Conservation (phyloP, 2,797 vertebrate species). For the Hipposideros larvatus region DNA sequence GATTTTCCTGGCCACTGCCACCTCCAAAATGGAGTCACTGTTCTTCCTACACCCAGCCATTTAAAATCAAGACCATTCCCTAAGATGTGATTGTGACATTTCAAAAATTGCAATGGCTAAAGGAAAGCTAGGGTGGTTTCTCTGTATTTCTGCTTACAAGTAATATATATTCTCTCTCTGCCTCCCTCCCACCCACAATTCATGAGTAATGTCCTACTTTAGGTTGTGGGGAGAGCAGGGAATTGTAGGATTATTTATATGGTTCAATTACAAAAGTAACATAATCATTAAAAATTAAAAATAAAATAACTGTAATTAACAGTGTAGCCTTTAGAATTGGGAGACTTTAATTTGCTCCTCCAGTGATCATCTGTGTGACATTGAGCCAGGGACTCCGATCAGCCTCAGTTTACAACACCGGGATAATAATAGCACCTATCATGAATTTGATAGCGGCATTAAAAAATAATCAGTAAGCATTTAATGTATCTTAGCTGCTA, state of each 20-base stretch:
- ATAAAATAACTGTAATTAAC: background rate
- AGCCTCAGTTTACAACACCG: background rate
- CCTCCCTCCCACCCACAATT: no score
- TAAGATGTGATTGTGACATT: background rate
- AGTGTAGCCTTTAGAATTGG: background rate
- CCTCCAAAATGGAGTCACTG: background rate
- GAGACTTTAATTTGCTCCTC: background rate
- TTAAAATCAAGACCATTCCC: background rate
- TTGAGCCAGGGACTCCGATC: background rate
- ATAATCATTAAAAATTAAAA: background rate
- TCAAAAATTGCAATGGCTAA: background rate
- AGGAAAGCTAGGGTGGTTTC: background rate
- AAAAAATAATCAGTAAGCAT: background rate
- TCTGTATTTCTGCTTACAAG: background rate
- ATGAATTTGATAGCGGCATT: background rate
- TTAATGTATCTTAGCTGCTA: background rate
- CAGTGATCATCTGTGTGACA: background rate
- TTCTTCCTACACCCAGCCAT: background rate
- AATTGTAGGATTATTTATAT: background rate
- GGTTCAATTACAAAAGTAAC: background rate
- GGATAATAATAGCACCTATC: no score
- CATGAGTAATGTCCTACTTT: no score
- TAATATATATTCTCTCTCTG: background rate
- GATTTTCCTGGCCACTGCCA: background rate
- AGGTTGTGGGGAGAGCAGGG: no score